Conservation (phyloP, 2,888 invertebrate genomes). For the Druceiella hillmani region DNA sequence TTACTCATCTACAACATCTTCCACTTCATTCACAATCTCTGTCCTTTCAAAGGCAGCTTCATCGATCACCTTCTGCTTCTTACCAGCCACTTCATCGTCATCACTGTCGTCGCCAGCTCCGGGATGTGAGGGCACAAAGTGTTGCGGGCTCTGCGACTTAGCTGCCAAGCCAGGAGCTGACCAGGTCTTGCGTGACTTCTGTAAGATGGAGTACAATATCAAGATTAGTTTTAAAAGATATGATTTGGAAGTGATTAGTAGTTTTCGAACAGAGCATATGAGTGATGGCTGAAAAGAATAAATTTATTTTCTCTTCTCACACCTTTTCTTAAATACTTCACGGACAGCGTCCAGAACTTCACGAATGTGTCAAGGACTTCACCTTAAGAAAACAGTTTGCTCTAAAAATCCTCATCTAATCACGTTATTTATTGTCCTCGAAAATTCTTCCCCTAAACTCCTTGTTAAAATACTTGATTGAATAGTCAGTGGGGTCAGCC, state of each 20-base stretch:
- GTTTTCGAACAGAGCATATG: conserved; percentile 5
- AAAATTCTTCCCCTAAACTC: too few relatives aligned
- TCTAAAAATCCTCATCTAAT: too few relatives aligned
- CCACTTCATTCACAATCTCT: conserved; percentile 50
- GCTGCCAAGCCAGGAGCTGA: conserved; percentile 57
- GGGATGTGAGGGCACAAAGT: conserved; percentile 60
- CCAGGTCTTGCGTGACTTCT: conserved; percentile 49
- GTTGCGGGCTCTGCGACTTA: conserved; percentile 45
- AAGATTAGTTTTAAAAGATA: background rate
- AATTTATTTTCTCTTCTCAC: background rate
- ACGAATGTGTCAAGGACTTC: too few relatives aligned
- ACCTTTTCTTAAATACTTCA: too few relatives aligned
- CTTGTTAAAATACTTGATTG: too few relatives aligned
- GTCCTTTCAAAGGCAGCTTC: conserved; percentile 34
- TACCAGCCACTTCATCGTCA: conserved; percentile 46
- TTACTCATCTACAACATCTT: conserved; percentile 15
- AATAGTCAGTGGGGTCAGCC: too few relatives aligned
- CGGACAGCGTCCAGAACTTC: too few relatives aligned
- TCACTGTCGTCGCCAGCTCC: conserved; percentile 61
- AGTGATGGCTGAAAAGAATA: conserved; percentile 2
- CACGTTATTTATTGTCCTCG: too few relatives aligned
- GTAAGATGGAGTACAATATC: conserved; percentile 19
- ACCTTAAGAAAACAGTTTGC: too few relatives aligned
- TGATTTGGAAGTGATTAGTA: background rate
- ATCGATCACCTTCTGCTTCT: conserved; percentile 12